Base-by-base conservation (phyloP, 2,113 vertebrate genomes). In the Cyprinodon variegatus region DNA sequence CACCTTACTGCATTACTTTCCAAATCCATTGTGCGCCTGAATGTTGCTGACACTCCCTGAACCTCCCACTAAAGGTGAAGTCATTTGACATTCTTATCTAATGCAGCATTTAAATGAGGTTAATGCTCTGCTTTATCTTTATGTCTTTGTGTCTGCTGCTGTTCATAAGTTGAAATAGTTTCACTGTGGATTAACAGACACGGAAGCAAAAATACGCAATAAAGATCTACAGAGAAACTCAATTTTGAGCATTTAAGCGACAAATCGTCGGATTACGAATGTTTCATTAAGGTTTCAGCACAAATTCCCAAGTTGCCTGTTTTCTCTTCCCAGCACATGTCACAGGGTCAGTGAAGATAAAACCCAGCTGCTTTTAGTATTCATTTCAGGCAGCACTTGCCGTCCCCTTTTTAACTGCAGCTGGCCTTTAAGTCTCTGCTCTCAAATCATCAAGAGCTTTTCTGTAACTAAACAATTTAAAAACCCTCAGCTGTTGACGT, bases 291-390 rank as follows among this genome's bases (percentile, higher is more conserved):
- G 65, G 62, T 88, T 91, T 88, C 75, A 73, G 79, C 22, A 50
- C 61, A 65, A 90, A 92, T 94, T 93, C 90, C 80, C 81, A 1
- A 15, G 82, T 93, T 91, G 93, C 90, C 89, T 93, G 92, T 90
- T 93, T 92, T 90, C 88, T 88, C 84, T 92, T 91, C 91, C 77
- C 81, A 86, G 82, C 85, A 86, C 89, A 89, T 91, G 88, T 87
- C 88, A 87, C 14, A 78, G 74, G 81, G 77, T 74, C 80, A 88
- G 84, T 84, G 84, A 85, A 91, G 88, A 90, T 88, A 89, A 57
- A 91, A 88, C 84, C 84, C 92, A 93, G 92, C 92, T 93, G 90
- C 90, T 92, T 91, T 90, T 81, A 76, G 62, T 83, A 91, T 91
- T 88, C 66, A 83, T 89, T 91, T 90, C 88, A 87, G 81, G 74